phyloP scores from a whole-genome alignment of 2,888 invertebrate genomes.

The Eristalinus aeneus region DNA sequence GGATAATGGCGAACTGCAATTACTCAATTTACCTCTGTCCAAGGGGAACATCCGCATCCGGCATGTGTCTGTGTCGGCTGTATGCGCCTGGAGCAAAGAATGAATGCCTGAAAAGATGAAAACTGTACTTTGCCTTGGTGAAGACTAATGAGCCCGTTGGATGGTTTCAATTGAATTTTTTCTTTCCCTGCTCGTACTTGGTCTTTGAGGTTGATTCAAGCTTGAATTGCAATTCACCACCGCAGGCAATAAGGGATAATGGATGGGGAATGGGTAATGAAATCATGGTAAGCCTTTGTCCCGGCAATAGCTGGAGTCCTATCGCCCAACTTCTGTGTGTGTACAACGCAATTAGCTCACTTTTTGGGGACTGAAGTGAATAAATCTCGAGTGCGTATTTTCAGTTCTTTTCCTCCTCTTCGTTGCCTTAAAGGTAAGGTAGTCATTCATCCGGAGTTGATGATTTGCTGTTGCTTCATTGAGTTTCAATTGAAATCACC shows the following conservation, averaged over 20 bases:
- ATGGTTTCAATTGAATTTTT: background rate
- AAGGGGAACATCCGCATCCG: background rate
- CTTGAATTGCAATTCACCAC: conserved; percentile 19
- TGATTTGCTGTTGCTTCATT: background rate
- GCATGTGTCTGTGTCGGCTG: background rate
- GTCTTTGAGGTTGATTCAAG: background rate
- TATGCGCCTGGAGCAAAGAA: too few relatives aligned
- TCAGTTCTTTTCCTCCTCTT: too few relatives aligned
- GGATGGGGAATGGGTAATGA: conserved; percentile 16
- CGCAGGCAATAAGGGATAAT: conserved; percentile 26
- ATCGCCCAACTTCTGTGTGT: too few relatives aligned
- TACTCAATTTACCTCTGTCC: conserved; percentile 17
- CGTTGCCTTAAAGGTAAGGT: background rate
- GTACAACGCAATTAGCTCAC: too few relatives aligned
- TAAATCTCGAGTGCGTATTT: too few relatives aligned
- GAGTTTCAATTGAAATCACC: background rate
- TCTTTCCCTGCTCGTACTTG: background rate
- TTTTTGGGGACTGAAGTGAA: too few relatives aligned
- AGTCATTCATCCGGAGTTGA: too few relatives aligned
- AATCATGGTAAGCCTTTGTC: background rate
- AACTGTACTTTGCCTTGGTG: background rate
- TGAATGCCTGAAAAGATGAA: background rate
- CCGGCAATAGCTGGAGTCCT: background rate
- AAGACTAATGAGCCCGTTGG: background rate
- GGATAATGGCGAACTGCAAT: background rate